Conservation (phyloP, 2,113 vertebrate genomes). For the Ranitomeya variabilis region DNA sequence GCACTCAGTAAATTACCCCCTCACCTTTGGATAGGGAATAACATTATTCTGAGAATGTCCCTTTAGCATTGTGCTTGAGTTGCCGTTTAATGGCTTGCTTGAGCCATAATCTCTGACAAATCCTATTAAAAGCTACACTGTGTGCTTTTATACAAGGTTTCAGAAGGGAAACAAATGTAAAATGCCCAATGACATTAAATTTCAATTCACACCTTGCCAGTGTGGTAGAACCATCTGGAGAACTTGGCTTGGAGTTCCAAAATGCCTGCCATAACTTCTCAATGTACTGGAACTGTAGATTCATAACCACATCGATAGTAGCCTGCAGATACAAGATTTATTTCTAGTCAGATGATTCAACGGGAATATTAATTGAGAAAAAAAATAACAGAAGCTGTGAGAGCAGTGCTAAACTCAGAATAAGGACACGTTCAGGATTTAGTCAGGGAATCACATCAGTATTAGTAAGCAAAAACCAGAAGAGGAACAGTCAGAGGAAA, state of each 20-base stretch:
- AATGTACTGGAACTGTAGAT: constrained; percentile 94
- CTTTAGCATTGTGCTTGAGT: too few relatives aligned
- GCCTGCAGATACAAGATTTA: constrained; percentile 72
- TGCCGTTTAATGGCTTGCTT: too few relatives aligned
- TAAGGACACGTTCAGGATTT: too few relatives aligned
- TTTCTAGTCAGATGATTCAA: neutral
- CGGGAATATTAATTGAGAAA: neutral
- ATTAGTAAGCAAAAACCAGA: too few relatives aligned
- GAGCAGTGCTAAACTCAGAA: too few relatives aligned
- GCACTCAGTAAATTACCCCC: too few relatives aligned
- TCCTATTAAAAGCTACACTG: neutral
- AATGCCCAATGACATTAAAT: neutral
- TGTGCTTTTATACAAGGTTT: neutral
- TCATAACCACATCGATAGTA: constrained; percentile 94
- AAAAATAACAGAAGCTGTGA: too few relatives aligned
- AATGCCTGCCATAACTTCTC: constrained; percentile 98
- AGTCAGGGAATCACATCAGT: too few relatives aligned
- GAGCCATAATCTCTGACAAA: too few relatives aligned
- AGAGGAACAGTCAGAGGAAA: too few relatives aligned
- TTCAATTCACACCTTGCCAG: constrained; percentile 60
- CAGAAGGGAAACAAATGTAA: neutral
- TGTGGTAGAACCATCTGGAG: constrained; percentile 76
- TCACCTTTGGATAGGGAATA: too few relatives aligned
- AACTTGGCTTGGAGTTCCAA: constrained; percentile 87
- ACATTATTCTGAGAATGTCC: too few relatives aligned